Evolutionary conservation across 2,797 vertebrate species (phyloP).

Genomic region (Melanitta fusca): DNA sequence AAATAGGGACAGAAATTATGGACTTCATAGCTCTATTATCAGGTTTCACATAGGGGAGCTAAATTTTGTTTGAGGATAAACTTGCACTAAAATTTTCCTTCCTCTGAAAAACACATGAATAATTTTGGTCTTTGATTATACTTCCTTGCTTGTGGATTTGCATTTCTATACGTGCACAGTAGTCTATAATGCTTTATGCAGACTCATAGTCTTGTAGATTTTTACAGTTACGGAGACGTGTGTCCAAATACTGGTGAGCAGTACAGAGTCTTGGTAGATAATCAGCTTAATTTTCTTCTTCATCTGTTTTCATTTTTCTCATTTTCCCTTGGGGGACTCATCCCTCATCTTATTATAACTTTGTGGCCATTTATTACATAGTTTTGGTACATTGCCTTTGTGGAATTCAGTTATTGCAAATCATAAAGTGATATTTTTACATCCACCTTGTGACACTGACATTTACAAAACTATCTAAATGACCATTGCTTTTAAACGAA

Average conservation of each 20-base stretch:
- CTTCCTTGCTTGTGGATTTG: neutral
- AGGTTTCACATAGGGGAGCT: neutral
- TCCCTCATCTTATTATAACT: constrained; percentile 8
- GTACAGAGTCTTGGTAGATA: neutral
- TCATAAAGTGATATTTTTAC: constrained; percentile 14
- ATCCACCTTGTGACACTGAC: neutral
- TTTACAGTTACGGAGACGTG: neutral
- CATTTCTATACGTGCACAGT: neutral
- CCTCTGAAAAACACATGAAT: neutral
- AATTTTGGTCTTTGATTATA: neutral
- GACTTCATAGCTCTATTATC: neutral
- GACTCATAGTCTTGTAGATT: neutral
- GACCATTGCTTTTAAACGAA: neutral
- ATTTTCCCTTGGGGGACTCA: neutral
- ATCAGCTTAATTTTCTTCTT: constrained; percentile 49
- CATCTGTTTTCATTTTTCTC: constrained; percentile 39
- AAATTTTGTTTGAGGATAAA: neutral
- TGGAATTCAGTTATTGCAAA: neutral
- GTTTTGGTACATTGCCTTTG: constrained; percentile 8
- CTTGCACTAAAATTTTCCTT: neutral
- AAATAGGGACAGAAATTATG: neutral
- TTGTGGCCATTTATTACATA: neutral
- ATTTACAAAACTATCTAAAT: constrained; percentile 1
- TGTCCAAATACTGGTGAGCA: neutral
- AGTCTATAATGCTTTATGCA: neutral